Percentiles rank a stretch among this genome's conserved stretches.
These are phyloP conservation scores for Acrocephalus scirpaceus DNA, from an alignment of 2,797 vertebrate genomes.

Conservation along the genomic window DNA sequence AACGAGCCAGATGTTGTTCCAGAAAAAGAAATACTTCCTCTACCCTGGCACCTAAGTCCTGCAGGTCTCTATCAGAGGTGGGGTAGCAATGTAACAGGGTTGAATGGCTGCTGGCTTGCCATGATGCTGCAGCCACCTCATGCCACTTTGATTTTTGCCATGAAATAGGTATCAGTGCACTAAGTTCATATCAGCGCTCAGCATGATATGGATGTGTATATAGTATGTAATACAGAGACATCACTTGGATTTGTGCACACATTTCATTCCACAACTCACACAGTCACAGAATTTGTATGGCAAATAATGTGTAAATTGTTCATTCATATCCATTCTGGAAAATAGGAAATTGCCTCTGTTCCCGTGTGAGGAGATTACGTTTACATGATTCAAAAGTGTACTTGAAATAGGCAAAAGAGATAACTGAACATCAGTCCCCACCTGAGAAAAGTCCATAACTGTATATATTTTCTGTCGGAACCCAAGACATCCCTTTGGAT, in stretches of 20 bases:
- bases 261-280: background rate
- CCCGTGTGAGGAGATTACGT: background rate
- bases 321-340: background rate
- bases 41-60: background rate
- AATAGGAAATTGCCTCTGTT: background rate
- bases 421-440: background rate
- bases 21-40: slow-evolving; percentile 37
- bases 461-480: no score
- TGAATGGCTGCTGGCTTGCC: background rate
- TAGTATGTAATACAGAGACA: background rate
- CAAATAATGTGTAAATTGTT: background rate
- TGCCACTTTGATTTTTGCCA: background rate
- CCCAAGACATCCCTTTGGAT: no score
- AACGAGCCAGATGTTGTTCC: slow-evolving; percentile 29
- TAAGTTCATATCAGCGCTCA: background rate
- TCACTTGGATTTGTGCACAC: background rate
- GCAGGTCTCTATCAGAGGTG: background rate
- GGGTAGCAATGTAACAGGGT: background rate
- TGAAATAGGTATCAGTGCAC: background rate
- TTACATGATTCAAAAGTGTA: background rate
- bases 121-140: background rate
- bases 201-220: background rate
- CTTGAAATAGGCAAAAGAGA: background rate
- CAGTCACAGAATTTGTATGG: background rate
- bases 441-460: background rate